Base-by-base conservation (phyloP, 37 sponge, comb jelly and placozoan species). In the Theonella swinhoei region DNA sequence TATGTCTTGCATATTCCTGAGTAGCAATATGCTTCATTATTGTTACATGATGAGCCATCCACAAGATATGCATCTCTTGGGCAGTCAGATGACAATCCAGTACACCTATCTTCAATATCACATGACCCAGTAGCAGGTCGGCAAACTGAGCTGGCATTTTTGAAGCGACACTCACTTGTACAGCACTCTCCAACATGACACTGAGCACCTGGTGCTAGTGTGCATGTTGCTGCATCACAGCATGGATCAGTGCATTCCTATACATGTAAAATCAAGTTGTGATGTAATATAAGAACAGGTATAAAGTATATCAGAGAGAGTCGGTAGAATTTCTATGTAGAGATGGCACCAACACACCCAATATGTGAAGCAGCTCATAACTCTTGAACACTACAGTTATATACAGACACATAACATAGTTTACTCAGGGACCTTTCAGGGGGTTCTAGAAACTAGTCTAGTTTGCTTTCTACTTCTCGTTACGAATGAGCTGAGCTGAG, bases 211-310 rank as follows among this genome's bases (percentile, higher is more conserved):
- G 58, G 14, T 19, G 38, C 79, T 38, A 94, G 75, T 34, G 77
- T 65, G 64, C 95, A 94, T 29, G 85, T 87, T n/a, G 73, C 58
- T 5, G 92, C 75, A 85, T 91, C 87, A 71, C 95, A 94, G 75
- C 95, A 91, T 24, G 81, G 79, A 58, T 91, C 86, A 54, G 64
- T 77, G 69, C 95, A 94, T 62, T 79, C 81, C 80, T 91, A 14
- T 47, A 47, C 54, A 47, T 47, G 54, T 17, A 7, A 7, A 47
- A 14, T 47, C 7, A 47, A 17, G 14, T 14, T 17, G 7, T 47
- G 54, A 17, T 47, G 54, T n/a, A n/a, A n/a, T n/a, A n/a, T n/a
- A n/a, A n/a, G n/a, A n/a, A n/a, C n/a, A n/a, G n/a, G n/a, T n/a
- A n/a, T n/a, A n/a, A n/a, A n/a, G n/a, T n/a, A n/a, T n/a, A n/a